These are phyloP conservation scores for Acrobasis consociella DNA, from an alignment of 2,888 invertebrate species.

Conservation along the genomic window DNA sequence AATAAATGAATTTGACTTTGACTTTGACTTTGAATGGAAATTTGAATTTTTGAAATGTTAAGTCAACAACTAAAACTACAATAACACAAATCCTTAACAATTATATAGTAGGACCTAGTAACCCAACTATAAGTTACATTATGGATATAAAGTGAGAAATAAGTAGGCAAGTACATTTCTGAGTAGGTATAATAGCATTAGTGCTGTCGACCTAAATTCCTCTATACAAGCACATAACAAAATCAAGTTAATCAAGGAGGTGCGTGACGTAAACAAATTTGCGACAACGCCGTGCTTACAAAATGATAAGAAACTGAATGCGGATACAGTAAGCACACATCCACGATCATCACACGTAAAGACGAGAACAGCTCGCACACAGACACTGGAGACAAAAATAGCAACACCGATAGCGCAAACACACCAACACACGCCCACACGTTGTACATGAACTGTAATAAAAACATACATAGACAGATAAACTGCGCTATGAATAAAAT, in stretches of 20 bases:
- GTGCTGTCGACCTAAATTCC: neutral
- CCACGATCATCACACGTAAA: constrained; percentile 37
- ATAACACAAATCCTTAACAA: too few relatives aligned
- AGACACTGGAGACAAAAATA: constrained; percentile 60
- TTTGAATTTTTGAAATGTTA: too few relatives aligned
- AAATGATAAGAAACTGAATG: constrained; percentile 73
- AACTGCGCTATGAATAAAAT: constrained; percentile 72
- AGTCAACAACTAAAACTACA: too few relatives aligned
- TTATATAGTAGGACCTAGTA: too few relatives aligned
- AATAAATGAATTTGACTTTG: too few relatives aligned
- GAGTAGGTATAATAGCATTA: neutral
- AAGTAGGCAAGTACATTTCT: neutral
- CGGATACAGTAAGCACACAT: constrained; percentile 67
- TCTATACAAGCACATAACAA: neutral
- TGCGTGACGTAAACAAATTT: constrained; percentile 49
- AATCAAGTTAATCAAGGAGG: constrained; percentile 34
- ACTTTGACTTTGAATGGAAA: too few relatives aligned
- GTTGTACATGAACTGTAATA: constrained; percentile 77
- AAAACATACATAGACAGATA: constrained; percentile 72
- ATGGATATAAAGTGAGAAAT: neutral
- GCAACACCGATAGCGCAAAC: constrained; percentile 77
- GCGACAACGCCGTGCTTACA: constrained; percentile 55
- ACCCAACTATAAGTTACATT: too few relatives aligned
- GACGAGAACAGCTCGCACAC: constrained; percentile 52
- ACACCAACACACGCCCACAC: constrained; percentile 80